Base-by-base conservation (phyloP, 2,888 invertebrate genomes). In the Cepaea hortensis region DNA sequence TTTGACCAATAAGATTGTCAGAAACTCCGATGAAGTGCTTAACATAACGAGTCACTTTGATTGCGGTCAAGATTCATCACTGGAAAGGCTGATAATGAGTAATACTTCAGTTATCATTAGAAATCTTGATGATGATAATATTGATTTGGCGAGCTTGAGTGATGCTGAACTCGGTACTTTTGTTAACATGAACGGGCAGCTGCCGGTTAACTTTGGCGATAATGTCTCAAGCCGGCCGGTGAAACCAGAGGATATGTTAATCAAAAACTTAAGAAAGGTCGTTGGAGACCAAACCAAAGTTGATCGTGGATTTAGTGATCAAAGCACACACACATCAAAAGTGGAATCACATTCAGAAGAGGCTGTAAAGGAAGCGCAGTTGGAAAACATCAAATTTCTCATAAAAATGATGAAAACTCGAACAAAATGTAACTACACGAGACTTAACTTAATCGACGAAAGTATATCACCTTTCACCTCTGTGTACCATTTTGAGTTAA, bases 11-110 rank as follows among this genome's bases (percentile, higher is more conserved):
- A 13, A 4, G 13, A 9, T 48, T 2, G 7, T 86, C n/a, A n/a
- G 4, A 6, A 9, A 68, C 5, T 13, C 65, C 3, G n/a, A 35
- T n/a, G 80, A 73, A 18, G 6, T 3, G 1, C 6, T 85, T 3
- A 87, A 84, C 55, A 23, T 87, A 11, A 84, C 84, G 0, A 83
- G 80, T 72, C 80, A 50, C 9, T 84, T 81, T 46, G 84, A 88
- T 6, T 88, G 88, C 50, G 88, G 88, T 6, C 88, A 88, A 46
- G 84, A 84, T 48, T 81, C 50, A 9, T 65, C 81, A 0, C n/a
- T 86, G 15, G 86, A 81, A 23, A n/a, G 77, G 3, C 35, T 65
- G 50, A 84, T 88, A 35, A 55, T 9, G 20, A 88, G 88, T 20
- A 88, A 88, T 73, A 46, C 81, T 48, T 77, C 86, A 2, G 61